Conservation (phyloP, 2,888 invertebrate species). For the Polydrusus cervinus region DNA sequence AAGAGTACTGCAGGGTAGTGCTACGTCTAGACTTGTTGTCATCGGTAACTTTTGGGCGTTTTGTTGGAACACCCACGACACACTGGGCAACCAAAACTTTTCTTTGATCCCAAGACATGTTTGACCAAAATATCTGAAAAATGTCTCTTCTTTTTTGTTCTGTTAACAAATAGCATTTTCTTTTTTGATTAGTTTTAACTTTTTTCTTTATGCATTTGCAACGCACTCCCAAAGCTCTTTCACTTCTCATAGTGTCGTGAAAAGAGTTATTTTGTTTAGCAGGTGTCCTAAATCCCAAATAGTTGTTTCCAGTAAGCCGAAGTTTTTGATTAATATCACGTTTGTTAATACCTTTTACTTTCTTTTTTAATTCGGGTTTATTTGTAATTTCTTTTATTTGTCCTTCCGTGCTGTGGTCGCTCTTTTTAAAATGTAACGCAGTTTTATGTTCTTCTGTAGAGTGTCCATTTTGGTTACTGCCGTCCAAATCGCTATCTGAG, state of each 20-base stretch:
- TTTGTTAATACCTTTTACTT: neutral
- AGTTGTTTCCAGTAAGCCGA: neutral
- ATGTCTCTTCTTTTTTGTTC: slow-evolving; percentile 8
- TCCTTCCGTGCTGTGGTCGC: neutral
- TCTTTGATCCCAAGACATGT: slow-evolving; percentile 25
- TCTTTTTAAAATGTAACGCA: neutral
- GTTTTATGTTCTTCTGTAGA: neutral
- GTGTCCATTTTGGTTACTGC: neutral
- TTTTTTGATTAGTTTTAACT: slow-evolving; percentile 13
- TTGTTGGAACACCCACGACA: slow-evolving; percentile 22
- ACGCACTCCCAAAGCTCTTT: neutral
- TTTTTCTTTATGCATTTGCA: neutral
- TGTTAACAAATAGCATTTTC: slow-evolving; percentile 6
- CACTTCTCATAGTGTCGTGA: neutral
- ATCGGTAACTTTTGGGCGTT: slow-evolving; percentile 1
- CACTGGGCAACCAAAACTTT: slow-evolving; percentile 21
- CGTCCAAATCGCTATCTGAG: neutral
- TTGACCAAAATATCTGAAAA: slow-evolving; percentile 12
- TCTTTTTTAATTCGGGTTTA: neutral
- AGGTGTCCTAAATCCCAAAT: neutral
- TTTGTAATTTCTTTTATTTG: neutral
- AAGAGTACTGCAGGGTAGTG: slow-evolving; percentile 26
- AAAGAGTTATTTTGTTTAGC: slow-evolving; percentile 1
- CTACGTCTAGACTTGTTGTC: slow-evolving; percentile 18
- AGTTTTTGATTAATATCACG: neutral